A percentile compares a stretch with the other conserved stretches of the same genome.
Conservation (phyloP, 2,797 vertebrate genomes). For the Okamejei kenojei region DNA sequence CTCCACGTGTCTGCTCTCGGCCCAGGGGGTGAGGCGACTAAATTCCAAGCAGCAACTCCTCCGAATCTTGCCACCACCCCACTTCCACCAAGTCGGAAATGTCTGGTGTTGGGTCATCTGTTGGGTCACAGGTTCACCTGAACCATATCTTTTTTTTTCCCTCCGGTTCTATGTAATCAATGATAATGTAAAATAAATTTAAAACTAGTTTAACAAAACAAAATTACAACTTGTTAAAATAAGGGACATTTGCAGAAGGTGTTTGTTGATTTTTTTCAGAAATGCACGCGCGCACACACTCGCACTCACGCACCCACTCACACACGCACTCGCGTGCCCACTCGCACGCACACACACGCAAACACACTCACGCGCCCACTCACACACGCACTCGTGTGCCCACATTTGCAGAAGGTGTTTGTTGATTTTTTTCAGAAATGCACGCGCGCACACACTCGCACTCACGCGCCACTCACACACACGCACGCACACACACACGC, state of each 20-base stretch:
- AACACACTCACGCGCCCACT: background rate
- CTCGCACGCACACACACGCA: background rate
- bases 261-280: too few relatives aligned
- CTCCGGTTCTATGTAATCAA: background rate
- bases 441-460: too few relatives aligned
- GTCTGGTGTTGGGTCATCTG: background rate
- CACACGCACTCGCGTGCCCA: background rate
- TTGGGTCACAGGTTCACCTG: background rate
- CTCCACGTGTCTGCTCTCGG: too few relatives aligned
- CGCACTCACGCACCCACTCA: background rate
- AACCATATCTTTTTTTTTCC: too few relatives aligned
- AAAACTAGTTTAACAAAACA: background rate
- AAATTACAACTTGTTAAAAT: background rate
- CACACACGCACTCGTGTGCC: too few relatives aligned
- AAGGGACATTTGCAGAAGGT: background rate
- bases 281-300: background rate
- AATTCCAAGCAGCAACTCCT: too few relatives aligned
- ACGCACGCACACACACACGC: background rate
- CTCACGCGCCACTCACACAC: too few relatives aligned
- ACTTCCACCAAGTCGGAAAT: background rate
- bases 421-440: too few relatives aligned
- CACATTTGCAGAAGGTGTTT: too few relatives aligned
- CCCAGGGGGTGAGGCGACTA: too few relatives aligned
- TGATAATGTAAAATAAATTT: conserved; percentile 7
- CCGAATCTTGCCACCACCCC: background rate